These are phyloP conservation scores for Pteronotus mesoamericanus DNA, from an alignment of 2,797 vertebrate genomes.

Conservation along the genomic window DNA sequence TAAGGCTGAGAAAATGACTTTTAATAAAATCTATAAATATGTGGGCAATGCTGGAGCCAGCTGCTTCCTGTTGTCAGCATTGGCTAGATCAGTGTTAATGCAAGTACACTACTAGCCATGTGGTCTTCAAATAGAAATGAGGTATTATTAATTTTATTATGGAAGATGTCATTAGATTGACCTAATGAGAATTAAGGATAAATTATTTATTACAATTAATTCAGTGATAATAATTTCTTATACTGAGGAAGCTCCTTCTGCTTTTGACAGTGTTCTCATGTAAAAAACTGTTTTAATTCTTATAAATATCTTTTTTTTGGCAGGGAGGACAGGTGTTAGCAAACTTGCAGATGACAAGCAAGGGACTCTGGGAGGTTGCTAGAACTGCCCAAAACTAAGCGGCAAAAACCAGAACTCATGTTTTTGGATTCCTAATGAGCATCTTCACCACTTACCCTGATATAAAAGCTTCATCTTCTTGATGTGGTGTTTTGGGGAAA, in stretches of 20 bases:
- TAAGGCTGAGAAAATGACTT: not conserved
- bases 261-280: not conserved
- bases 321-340: not conserved
- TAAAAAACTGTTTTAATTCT: not conserved
- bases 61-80: not conserved
- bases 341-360: not conserved
- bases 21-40: constrained; percentile 13
- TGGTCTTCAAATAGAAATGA: constrained; percentile 10
- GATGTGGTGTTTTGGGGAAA: not conserved
- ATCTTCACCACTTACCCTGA: not conserved
- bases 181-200: not conserved
- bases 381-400: not conserved
- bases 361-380: not conserved
- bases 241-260: not conserved
- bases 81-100: not conserved
- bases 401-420: not conserved
- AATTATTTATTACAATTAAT: not conserved
- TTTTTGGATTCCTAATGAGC: not conserved
- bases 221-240: not conserved
- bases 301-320: not conserved
- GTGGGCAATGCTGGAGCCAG: not conserved
- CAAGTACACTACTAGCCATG: not conserved
- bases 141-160: not conserved
- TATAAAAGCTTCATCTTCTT: not conserved
- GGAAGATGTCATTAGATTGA: not conserved